These are phyloP conservation scores for Oncorhynchus clarkii DNA, from an alignment of 2,113 vertebrate species.

Conservation along the genomic window DNA sequence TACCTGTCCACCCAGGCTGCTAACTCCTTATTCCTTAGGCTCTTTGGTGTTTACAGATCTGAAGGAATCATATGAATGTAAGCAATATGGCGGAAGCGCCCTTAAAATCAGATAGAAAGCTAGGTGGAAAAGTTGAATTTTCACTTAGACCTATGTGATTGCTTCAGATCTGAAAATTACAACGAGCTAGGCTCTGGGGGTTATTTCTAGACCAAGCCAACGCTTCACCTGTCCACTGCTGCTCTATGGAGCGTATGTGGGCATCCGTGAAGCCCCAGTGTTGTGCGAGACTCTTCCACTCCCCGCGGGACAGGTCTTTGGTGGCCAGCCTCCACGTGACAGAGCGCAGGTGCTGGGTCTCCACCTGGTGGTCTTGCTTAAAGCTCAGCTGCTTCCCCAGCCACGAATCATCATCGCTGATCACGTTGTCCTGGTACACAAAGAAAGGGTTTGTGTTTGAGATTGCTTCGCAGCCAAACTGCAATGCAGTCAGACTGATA, in stretches of 20 bases:
- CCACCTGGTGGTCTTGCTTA: conserved; percentile 81
- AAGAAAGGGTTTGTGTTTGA: neutral
- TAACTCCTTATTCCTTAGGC: too few relatives aligned
- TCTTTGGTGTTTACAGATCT: too few relatives aligned
- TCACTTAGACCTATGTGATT: too few relatives aligned
- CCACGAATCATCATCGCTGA: conserved; percentile 61
- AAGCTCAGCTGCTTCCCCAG: conserved; percentile 76
- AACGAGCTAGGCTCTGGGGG: neutral
- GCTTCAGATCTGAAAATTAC: too few relatives aligned
- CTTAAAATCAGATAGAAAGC: too few relatives aligned
- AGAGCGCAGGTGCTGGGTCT: conserved; percentile 82
- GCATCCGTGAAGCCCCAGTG: conserved; percentile 85
- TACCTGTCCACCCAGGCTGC: too few relatives aligned
- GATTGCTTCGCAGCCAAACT: too few relatives aligned
- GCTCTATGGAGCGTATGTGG: conserved; percentile 83
- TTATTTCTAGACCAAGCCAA: neutral
- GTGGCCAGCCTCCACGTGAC: conserved; percentile 85
- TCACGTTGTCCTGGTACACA: conserved; percentile 70
- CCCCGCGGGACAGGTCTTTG: conserved; percentile 73
- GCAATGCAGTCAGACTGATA: neutral
- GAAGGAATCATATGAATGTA: too few relatives aligned
- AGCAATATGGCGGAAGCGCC: too few relatives aligned
- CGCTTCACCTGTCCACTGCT: conserved; percentile 87
- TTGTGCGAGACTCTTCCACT: conserved; percentile 86
- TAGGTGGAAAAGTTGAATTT: too few relatives aligned